A percentile compares a stretch with the other conserved stretches of the same genome.
Evolutionary conservation across 1,140 invertebrate genomes (phyloP).

Genomic region (Heterodera schachtii): DNA sequence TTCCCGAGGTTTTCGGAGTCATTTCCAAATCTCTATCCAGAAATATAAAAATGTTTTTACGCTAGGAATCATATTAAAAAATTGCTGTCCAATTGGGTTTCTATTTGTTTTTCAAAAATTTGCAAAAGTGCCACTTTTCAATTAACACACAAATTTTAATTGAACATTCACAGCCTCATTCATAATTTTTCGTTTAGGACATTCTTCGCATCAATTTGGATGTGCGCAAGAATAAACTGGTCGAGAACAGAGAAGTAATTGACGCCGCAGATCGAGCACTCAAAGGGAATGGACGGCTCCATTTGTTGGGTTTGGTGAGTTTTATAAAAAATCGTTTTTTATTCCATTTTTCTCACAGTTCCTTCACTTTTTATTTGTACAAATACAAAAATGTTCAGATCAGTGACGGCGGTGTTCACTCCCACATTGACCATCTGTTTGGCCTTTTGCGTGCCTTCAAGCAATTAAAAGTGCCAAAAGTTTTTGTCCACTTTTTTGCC

Average conservation of each 20-base stretch:
- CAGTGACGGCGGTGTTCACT: constrained; percentile 70
- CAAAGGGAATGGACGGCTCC: constrained; percentile 65
- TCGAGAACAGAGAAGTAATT: constrained; percentile 65
- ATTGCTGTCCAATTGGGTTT: too few relatives aligned
- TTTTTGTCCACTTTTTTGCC: constrained; percentile 68
- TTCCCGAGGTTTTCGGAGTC: too few relatives aligned
- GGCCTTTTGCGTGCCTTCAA: constrained; percentile 67
- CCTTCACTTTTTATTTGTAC: too few relatives aligned
- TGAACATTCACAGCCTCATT: too few relatives aligned
- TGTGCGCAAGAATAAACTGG: constrained; percentile 64
- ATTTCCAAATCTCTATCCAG: too few relatives aligned
- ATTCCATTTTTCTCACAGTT: too few relatives aligned
- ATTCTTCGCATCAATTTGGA: constrained; percentile 69
- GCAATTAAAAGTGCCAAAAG: constrained; percentile 66
- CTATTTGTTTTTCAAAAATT: too few relatives aligned
- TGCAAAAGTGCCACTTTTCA: too few relatives aligned
- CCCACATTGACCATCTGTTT: constrained; percentile 69
- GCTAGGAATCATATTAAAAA: too few relatives aligned
- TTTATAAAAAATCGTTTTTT: too few relatives aligned
- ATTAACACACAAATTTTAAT: too few relatives aligned
- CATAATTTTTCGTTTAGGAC: constrained; percentile 52
- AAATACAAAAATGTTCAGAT: constrained; percentile 44
- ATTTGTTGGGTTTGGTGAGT: constrained; percentile 66
- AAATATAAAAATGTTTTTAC: too few relatives aligned
- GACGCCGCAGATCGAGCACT: constrained; percentile 66